Conservation (phyloP, 2,113 vertebrate genomes). For the Dicentrarchus labrax region DNA sequence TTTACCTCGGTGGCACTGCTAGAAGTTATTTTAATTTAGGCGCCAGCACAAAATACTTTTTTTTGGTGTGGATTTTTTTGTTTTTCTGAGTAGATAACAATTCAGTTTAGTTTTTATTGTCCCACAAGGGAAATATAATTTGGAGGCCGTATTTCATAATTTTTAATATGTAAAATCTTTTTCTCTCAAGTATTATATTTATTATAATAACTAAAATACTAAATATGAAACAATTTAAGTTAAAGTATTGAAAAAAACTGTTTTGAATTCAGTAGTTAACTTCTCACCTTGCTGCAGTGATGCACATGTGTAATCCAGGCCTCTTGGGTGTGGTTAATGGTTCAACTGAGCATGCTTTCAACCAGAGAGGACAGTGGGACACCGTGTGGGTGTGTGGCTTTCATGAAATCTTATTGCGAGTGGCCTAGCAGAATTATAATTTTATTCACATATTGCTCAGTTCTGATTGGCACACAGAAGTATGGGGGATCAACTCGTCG, state of each 20-base stretch:
- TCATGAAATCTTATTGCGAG: neutral
- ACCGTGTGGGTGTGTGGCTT: neutral
- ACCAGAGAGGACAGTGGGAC: constrained; percentile 4
- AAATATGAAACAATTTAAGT: neutral
- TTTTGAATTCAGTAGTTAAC: neutral
- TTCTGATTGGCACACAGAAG: neutral
- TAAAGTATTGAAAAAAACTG: neutral
- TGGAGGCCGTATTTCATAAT: neutral
- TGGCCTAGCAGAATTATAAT: neutral
- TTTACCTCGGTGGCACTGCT: neutral
- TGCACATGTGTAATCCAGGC: too few species aligned
- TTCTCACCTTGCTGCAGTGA: neutral
- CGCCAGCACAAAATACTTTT: neutral
- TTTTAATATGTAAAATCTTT: too few species aligned
- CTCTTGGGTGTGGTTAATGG: neutral
- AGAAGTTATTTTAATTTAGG: neutral
- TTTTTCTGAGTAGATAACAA: neutral
- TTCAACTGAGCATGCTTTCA: neutral
- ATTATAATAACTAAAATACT: too few species aligned
- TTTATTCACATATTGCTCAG: neutral
- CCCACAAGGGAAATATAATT: neutral
- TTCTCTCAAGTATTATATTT: neutral
- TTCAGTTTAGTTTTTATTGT: neutral
- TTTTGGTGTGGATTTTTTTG: too few species aligned
- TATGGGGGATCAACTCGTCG: neutral